These are phyloP conservation scores for Silurus lanzhouensis DNA, from an alignment of 2,797 vertebrate genomes.

Conservation along the genomic window DNA sequence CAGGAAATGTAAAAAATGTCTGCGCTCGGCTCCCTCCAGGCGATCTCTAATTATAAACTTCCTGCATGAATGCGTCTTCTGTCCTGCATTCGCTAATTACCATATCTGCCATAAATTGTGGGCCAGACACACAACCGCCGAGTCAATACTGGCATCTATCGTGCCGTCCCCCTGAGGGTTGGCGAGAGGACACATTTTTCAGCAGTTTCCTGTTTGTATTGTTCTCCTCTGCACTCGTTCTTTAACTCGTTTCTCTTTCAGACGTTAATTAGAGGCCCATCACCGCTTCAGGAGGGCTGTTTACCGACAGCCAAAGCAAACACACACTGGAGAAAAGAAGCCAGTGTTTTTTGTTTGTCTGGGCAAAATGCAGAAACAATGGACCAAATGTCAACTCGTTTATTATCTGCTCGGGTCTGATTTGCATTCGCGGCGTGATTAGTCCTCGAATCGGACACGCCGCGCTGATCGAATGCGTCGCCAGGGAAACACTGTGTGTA, in stretches of 20 bases:
- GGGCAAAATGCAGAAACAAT: constrained; percentile 31
- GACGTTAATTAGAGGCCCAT: constrained; percentile 48
- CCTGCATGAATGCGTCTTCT: constrained; percentile 80
- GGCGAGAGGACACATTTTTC: constrained; percentile 35
- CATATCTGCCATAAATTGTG: constrained; percentile 82
- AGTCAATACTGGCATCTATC: constrained; percentile 47
- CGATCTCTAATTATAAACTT: constrained; percentile 83
- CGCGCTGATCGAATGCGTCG: constrained; percentile 23
- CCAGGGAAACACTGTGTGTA: constrained; percentile 5
- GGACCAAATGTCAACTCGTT: constrained; percentile 41
- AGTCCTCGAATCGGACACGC: constrained; percentile 31
- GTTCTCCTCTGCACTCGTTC: constrained; percentile 41
- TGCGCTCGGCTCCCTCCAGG: constrained; percentile 72
- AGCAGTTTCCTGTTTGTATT: constrained; percentile 37
- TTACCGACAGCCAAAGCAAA: constrained; percentile 35
- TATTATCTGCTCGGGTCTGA: constrained; percentile 16
- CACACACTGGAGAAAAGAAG: not conserved
- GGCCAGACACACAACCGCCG: constrained; percentile 22
- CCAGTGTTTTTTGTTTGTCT: constrained; percentile 8
- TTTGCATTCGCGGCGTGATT: constrained; percentile 33
- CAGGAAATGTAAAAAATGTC: constrained; percentile 63
- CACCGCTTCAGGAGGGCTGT: constrained; percentile 29
- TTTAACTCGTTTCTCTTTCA: constrained; percentile 37
- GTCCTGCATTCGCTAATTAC: constrained; percentile 82
- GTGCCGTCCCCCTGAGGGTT: constrained; percentile 21